Conservation (phyloP, 37 sponge, comb jelly and placozoan species). For the Sycon ciliatum region DNA sequence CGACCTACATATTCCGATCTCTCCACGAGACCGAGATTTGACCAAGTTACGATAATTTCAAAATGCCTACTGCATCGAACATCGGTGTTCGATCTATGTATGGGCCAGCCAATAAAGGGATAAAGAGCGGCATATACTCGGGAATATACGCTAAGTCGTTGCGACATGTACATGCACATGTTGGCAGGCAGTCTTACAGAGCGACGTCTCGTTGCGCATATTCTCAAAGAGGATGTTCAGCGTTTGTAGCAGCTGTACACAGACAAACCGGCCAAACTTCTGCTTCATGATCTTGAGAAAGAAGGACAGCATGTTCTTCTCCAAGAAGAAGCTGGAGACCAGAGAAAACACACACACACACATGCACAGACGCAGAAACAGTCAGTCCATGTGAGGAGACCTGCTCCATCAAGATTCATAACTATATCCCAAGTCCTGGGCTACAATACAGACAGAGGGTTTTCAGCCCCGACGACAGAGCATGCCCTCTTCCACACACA, state of each 20-base stretch:
- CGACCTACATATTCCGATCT: too few species aligned
- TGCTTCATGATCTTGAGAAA: constrained; percentile 76
- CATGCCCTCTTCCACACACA: too few species aligned
- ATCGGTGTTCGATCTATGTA: too few species aligned
- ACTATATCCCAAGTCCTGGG: too few species aligned
- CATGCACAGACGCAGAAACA: neutral
- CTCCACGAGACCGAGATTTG: too few species aligned
- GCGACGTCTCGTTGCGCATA: constrained; percentile 86
- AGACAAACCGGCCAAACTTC: constrained; percentile 57
- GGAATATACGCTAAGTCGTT: neutral
- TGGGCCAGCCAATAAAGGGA: too few species aligned
- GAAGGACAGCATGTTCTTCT: constrained; percentile 89
- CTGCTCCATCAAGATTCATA: neutral
- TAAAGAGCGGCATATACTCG: neutral
- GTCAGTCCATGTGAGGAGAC: too few species aligned
- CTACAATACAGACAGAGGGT: too few species aligned
- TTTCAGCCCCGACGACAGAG: too few species aligned
- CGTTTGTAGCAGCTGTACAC: constrained; percentile 90
- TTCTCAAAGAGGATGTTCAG: constrained; percentile 96
- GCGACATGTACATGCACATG: neutral
- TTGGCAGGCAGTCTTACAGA: too few species aligned
- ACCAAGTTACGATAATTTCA: too few species aligned
- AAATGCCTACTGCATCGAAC: too few species aligned
- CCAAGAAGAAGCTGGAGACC: constrained; percentile 77
- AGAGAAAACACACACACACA: neutral